phyloP scores from a whole-genome alignment of 2,113 vertebrate species.

The Dendropsophus ebraccatus region DNA sequence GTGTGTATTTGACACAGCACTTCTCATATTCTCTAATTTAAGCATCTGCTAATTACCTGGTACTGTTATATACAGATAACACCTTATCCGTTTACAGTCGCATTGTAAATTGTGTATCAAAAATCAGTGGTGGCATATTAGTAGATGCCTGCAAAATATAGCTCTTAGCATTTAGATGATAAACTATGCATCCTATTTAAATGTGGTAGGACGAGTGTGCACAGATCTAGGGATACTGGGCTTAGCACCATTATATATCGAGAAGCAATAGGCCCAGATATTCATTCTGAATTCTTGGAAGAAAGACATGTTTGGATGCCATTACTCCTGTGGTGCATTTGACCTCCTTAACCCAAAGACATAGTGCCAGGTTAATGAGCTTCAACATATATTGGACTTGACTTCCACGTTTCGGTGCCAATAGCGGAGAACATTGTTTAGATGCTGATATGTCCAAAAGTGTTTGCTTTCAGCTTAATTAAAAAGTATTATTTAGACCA shows the following conservation, averaged over 20 bases:
- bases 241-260: background rate
- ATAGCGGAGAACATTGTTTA: background rate
- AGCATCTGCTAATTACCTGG: slow-evolving; percentile 37
- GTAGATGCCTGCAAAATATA: background rate
- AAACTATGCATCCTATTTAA: background rate
- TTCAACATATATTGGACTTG: background rate
- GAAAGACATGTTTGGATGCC: background rate
- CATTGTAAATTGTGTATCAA: slow-evolving; percentile 38
- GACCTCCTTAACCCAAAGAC: background rate
- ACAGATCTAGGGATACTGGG: background rate
- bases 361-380: background rate
- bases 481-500: no score
- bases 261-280: background rate
- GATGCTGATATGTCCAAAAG: background rate
- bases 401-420: background rate
- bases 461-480: background rate
- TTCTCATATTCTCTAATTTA: slow-evolving; percentile 38
- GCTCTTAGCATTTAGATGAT: background rate
- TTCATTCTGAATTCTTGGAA: background rate
- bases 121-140: slow-evolving; percentile 18
- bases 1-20: slow-evolving; percentile 17
- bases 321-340: background rate
- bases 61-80: slow-evolving; percentile 47
- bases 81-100: slow-evolving; percentile 43
- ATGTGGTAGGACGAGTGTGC: background rate